A percentile compares a stretch with the other conserved stretches of the same genome.
These are phyloP conservation scores for Pseudoatta argentina DNA, from an alignment of 1,140 invertebrate genomes.

Conservation along the genomic window DNA sequence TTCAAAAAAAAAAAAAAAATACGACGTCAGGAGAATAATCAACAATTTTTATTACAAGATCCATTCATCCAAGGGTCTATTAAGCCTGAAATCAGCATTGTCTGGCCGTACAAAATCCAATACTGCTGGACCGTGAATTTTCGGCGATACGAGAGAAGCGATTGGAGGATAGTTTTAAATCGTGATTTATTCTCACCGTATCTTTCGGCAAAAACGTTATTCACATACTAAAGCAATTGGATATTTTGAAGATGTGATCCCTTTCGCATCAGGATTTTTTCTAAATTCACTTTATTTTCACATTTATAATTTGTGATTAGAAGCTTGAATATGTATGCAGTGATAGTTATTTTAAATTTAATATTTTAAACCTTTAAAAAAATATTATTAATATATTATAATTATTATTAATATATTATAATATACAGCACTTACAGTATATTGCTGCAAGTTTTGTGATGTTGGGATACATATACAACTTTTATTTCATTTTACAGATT, in stretches of 20 bases:
- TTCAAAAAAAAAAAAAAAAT: neutral
- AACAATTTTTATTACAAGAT: neutral
- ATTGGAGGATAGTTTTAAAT: slow-evolving; percentile 32
- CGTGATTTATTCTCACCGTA: slow-evolving; percentile 45
- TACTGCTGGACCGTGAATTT: slow-evolving; percentile 45
- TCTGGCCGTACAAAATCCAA: slow-evolving; percentile 29
- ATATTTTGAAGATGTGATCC: neutral
- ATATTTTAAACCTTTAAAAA: neutral
- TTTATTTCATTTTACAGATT: neutral
- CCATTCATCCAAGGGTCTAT: slow-evolving; percentile 1
- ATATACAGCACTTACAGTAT: too few species aligned
- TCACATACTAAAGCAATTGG: neutral
- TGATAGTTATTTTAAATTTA: neutral
- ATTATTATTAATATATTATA: neutral
- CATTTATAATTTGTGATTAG: too few species aligned
- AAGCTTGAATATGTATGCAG: neutral
- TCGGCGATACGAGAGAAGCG: slow-evolving; percentile 24
- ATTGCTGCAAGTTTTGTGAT: too few species aligned
- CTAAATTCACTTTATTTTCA: neutral
- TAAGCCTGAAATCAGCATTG: slow-evolving; percentile 37
- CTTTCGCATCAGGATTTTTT: neutral
- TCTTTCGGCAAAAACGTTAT: slow-evolving; percentile 5
- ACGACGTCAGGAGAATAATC: neutral
- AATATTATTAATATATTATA: neutral
- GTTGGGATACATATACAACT: too few species aligned